Evolutionary conservation across 2,113 vertebrate species (phyloP), one percentile per base, ranked within the genome.

Genomic region (Colossoma macropomum): DNA sequence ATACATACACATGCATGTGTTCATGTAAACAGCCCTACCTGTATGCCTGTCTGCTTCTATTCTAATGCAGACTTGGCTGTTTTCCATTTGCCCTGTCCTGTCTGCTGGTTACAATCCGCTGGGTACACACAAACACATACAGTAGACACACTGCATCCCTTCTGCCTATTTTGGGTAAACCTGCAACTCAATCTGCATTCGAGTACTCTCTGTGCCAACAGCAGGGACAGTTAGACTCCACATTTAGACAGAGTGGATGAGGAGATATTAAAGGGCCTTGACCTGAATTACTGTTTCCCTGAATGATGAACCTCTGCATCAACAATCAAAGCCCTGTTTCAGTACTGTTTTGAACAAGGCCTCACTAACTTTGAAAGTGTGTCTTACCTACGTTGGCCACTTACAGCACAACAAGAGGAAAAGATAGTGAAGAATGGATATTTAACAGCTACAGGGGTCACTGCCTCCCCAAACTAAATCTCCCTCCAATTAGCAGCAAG

Each of bases 161-260:
- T 79, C 83, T 80, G 84, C 90, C 93, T 93, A 94, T 95, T 93
- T 93, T 89, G 88, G 90, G 91, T 89, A 73, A 90, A 89, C 84
- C 28, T 92, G 91, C 90, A 93, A 94, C 90, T 91, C 89, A 90
- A 92, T 92, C 91, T 90, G 83, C 30, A 69, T 66, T 45, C 52
- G 11, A 41, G 30, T 45, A 30, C 50, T 56, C 72, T 81, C 27
- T 68, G 76, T 41, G 45, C 52, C 73, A 77, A 75, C 62, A 56
- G 27, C 54, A 4, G 48, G 48, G 52, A 77, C 72, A 17, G 23
- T 60, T 38, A 52, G 69, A 50, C 21, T 78, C 69, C 60, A 78
- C 69, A 59, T 79, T 85, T 78, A 76, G 52, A 85, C 30, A 73
- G 73, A 38, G 28, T 28, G 15, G n/a, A 45, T 34, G 25, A 71